Evolutionary conservation across 1,140 invertebrate genomes (phyloP), one percentile per base, ranked within the genome.

Genomic region (Drosophila erecta): DNA sequence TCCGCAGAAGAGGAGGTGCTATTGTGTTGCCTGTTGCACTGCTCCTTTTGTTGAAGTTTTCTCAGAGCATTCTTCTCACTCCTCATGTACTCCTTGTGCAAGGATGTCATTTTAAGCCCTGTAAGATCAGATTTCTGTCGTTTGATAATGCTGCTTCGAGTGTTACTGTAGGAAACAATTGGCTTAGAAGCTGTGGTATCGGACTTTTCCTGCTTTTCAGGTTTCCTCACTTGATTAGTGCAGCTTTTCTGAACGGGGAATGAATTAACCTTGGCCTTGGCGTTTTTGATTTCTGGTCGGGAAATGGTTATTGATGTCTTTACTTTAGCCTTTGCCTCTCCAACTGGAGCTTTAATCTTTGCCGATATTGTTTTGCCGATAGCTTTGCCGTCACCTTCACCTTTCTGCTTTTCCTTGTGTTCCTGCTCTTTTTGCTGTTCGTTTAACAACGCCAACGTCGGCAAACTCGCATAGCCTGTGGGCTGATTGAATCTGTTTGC

Each of bases 401-500:
- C 33, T 35, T 51, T 60, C 47, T 30, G 50, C 11, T 24, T 64
- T 35, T 66, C 57, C 47, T 49, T 73, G 37, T 77, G 47, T 12
- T 76, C 70, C 66, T 87, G 66, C 35, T 89, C 76, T 40, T 92
- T 83, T 30, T 87, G 79, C 49, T 90, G 90, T 49, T 94, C 93
- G 17, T 93, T 93, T 5, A 93, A 76, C 30, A 94, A 67, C 4
- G 93, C 92, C 50, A 95, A 81, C 0, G 95, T 95, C 3, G 95
- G 95, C 58, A 95, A 75, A 90, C 94, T 95, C 3, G 95, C 94
- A 44, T 95, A 95, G 1, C 94, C 94, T 2, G 94, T 95, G 15
- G 95, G 94, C 74, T 95, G 95, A 90, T 95, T 93, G 73, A 95
- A 95, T 75, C 95, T 93, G 76, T 94, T 95, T 5, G 94, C 92